Conservation (phyloP, 2,113 vertebrate genomes). For the Budorcas taxicolor region DNA sequence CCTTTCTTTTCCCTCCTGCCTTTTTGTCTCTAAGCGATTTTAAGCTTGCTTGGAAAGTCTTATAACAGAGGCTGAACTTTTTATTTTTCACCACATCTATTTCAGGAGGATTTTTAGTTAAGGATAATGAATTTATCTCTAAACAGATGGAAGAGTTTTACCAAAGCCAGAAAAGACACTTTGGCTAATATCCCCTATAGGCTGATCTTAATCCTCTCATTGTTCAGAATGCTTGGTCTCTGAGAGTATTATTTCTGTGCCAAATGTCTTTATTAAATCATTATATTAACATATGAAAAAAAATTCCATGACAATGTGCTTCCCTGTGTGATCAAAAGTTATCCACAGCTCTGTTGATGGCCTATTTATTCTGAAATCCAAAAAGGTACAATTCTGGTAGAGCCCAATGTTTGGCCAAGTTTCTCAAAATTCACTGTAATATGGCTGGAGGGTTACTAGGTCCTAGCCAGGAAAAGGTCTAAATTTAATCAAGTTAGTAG, state of each 20-base stretch:
- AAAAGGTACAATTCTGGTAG: conserved; percentile 30
- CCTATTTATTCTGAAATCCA: background rate
- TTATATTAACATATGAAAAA: conserved; percentile 20
- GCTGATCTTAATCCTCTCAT: conserved; percentile 20
- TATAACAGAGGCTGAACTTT: background rate
- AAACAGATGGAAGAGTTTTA: conserved; percentile 21
- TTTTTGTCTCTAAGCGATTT: conserved; percentile 28
- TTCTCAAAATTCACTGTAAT: background rate
- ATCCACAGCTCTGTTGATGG: background rate
- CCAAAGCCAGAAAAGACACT: background rate
- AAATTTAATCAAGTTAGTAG: background rate
- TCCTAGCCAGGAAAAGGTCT: background rate
- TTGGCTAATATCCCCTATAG: background rate
- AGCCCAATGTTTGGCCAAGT: background rate
- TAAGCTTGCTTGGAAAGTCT: background rate
- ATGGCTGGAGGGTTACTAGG: background rate
- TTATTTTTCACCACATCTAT: background rate
- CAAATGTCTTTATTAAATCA: conserved; percentile 56
- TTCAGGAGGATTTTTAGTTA: conserved; percentile 10
- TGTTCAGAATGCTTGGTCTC: conserved; percentile 18
- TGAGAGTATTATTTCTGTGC: background rate
- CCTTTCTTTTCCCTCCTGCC: background rate
- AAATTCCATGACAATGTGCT: background rate
- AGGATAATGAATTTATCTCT: conserved; percentile 30
- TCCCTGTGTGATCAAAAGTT: conserved; percentile 29